A percentile compares a stretch with the other conserved stretches of the same genome.
phyloP scores from a whole-genome alignment of 2,113 vertebrate species.

The Bothrops jararaca region DNA sequence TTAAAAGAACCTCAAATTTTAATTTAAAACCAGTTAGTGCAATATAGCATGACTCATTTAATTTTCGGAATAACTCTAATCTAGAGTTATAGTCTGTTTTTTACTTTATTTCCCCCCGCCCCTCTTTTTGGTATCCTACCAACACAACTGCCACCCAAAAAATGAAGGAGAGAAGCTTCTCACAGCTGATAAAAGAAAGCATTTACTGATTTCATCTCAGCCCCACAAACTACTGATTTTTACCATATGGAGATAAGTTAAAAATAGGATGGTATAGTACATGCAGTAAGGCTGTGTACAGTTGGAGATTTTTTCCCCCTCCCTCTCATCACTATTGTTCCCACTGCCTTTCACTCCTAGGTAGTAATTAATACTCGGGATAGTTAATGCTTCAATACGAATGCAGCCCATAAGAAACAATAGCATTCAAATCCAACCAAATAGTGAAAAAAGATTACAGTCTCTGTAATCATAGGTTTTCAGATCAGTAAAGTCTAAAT shows the following conservation, averaged over 20 bases:
- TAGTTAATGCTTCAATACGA: conserved; percentile 47
- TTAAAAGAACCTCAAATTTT: background rate
- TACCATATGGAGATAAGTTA: background rate
- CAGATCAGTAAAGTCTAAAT: conserved; percentile 51
- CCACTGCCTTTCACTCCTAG: conserved; percentile 33
- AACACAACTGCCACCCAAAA: too few species aligned
- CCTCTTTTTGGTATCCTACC: background rate
- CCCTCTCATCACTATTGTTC: conserved; percentile 27
- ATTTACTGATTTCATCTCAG: background rate
- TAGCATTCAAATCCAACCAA: conserved; percentile 59
- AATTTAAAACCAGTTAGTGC: background rate
- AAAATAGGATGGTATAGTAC: conserved; percentile 1
- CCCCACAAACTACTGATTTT: background rate
- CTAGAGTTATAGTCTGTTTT: background rate
- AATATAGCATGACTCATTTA: background rate
- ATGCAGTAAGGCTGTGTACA: background rate
- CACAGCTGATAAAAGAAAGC: background rate
- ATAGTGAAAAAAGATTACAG: conserved; percentile 48
- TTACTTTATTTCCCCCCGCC: background rate
- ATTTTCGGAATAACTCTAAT: background rate
- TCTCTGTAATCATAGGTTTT: conserved; percentile 50
- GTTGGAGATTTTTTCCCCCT: conserved; percentile 13
- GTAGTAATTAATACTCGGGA: conserved; percentile 53
- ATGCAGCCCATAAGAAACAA: conserved; percentile 49
- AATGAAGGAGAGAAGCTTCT: background rate